Conservation (phyloP, 2,888 invertebrate species). For the Microplitis manilae region DNA sequence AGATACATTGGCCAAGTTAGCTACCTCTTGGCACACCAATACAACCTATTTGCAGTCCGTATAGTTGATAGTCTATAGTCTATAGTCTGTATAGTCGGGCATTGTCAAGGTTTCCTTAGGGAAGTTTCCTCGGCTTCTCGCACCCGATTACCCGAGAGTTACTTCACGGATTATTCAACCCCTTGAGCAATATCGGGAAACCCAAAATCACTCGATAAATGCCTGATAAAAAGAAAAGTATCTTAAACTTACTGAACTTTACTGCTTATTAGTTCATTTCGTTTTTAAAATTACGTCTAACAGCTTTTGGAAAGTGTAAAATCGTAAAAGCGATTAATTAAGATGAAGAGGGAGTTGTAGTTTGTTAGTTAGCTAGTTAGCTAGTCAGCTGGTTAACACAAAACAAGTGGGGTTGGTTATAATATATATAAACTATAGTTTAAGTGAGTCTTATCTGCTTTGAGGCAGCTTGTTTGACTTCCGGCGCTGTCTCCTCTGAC, state of each 20-base stretch:
- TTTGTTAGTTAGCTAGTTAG: neutral
- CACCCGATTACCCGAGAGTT: conserved; percentile 37
- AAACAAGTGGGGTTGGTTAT: neutral
- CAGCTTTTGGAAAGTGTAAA: conserved; percentile 3
- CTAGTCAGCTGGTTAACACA: neutral
- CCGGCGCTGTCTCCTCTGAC: conserved; percentile 65
- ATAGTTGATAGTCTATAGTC: conserved; percentile 28
- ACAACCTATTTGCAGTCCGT: neutral
- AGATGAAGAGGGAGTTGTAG: neutral
- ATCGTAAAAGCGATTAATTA: neutral
- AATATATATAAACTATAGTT: conserved; percentile 5
- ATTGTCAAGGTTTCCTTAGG: conserved; percentile 57
- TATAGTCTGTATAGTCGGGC: conserved; percentile 48
- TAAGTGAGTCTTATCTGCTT: conserved; percentile 60
- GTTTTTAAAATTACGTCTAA: no score
- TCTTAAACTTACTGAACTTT: no score
- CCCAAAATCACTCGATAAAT: conserved; percentile 12
- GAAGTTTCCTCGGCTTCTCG: conserved; percentile 45
- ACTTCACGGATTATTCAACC: conserved; percentile 38
- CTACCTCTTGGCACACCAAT: neutral
- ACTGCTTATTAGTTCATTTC: no score
- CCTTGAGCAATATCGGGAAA: conserved; percentile 17
- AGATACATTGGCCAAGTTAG: conserved; percentile 34
- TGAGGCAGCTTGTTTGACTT: conserved; percentile 67
- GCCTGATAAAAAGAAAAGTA: no score